Percentiles rank a stretch among this genome's conserved stretches.
Evolutionary conservation across 2,888 invertebrate species (phyloP).

Genomic region (Heliconius charithonia): DNA sequence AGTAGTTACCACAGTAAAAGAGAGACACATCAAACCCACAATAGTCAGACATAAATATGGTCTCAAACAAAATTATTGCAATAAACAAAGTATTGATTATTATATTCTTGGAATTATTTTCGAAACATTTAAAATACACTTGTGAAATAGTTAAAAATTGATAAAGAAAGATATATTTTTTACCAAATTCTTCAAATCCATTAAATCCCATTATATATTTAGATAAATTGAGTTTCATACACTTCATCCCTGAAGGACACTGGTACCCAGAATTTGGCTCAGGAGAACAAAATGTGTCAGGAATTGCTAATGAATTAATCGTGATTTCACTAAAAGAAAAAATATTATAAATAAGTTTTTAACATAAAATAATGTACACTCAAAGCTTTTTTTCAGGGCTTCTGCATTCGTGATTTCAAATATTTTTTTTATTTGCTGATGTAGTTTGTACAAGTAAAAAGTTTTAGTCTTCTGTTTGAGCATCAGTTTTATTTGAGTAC

Average conservation of each 20-base stretch:
- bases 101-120: neutral
- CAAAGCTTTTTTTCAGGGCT: no score
- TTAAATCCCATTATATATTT: conserved; percentile 98
- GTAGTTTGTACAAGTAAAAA: no score
- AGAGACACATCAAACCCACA: neutral
- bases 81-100: neutral
- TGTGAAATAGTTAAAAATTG: neutral
- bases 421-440: no score
- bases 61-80: no score
- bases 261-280: conserved; percentile 97
- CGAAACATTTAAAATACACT: neutral
- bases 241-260: conserved; percentile 98
- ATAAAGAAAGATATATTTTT: conserved; percentile 45
- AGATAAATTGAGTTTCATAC: conserved; percentile 95
- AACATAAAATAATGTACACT: neutral
- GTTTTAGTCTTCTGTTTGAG: no score
- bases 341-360: conserved; percentile 17
- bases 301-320: conserved; percentile 97
- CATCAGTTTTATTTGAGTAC: no score
- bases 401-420: no score
- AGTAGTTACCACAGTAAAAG: no score
- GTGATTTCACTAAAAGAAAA: conserved; percentile 87
- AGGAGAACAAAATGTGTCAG: conserved; percentile 98
- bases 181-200: conserved; percentile 99
- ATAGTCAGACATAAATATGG: neutral